phyloP scores from a whole-genome alignment of 2,797 vertebrate genomes.

The Poecilia velifera region DNA sequence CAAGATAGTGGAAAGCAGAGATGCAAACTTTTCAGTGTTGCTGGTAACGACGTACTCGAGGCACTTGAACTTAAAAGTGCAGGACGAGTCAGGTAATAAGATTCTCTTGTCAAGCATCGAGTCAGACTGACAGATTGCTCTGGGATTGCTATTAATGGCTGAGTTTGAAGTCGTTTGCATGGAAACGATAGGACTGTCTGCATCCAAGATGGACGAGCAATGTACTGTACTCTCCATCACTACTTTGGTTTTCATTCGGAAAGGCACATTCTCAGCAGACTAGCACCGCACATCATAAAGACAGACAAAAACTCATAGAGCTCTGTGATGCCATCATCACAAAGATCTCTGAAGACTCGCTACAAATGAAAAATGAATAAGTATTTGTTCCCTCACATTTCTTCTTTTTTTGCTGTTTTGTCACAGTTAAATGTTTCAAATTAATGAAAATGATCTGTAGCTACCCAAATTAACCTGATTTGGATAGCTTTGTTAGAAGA shows the following conservation, averaged over 20 bases:
- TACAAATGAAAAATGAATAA: neutral
- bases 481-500: neutral
- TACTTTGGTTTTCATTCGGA: neutral
- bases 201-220: neutral
- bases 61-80: neutral
- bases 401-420: neutral
- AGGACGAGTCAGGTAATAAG: neutral
- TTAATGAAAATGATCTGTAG: too few species aligned
- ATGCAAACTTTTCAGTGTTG: neutral
- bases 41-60: neutral
- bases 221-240: neutral
- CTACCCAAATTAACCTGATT: neutral
- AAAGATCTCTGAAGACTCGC: neutral
- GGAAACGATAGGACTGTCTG: neutral
- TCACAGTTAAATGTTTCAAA: neutral
- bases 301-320: neutral
- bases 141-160: neutral
- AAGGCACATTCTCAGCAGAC: neutral
- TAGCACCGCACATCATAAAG: neutral
- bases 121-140: neutral
- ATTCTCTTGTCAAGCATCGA: neutral
- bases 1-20: neutral
- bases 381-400: neutral
- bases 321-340: neutral
- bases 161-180: neutral